Evolutionary conservation across 2,797 vertebrate genomes (phyloP).

Genomic region (Sebastes cheni): DNA sequence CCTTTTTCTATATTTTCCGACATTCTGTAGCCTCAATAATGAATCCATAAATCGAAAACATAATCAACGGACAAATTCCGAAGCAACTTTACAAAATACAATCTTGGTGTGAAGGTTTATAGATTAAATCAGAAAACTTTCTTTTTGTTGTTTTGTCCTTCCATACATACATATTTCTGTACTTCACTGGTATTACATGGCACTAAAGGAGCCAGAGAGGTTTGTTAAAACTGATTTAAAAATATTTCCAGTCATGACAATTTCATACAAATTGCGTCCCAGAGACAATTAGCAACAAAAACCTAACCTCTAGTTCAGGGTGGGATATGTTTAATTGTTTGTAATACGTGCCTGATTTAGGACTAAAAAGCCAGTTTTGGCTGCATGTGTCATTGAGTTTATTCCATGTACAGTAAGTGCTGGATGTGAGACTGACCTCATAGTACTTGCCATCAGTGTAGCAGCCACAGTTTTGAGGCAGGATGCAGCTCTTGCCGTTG

Average conservation of each 20-base stretch:
- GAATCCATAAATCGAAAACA: no score
- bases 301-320: no score
- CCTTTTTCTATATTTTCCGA: not conserved
- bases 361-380: no score
- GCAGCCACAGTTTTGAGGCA: slow-evolving; percentile 95
- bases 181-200: no score
- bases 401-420: not conserved
- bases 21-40: no score
- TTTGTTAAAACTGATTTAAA: not conserved
- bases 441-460: slow-evolving; percentile 96
- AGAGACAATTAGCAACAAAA: no score
- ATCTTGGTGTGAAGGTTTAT: not conserved
- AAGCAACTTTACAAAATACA: not conserved
- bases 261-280: not conserved
- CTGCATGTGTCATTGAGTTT: not conserved
- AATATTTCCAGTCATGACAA: not conserved
- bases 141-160: not conserved
- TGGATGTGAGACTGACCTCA: slow-evolving; percentile 82
- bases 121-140: not conserved
- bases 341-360: not conserved
- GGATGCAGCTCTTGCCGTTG: slow-evolving; percentile 94
- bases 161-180: not conserved
- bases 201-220: not conserved
- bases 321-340: not conserved
- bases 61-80: not conserved